Base-by-base conservation (phyloP, 2,888 invertebrate genomes). In the Polymixis lichenea region DNA sequence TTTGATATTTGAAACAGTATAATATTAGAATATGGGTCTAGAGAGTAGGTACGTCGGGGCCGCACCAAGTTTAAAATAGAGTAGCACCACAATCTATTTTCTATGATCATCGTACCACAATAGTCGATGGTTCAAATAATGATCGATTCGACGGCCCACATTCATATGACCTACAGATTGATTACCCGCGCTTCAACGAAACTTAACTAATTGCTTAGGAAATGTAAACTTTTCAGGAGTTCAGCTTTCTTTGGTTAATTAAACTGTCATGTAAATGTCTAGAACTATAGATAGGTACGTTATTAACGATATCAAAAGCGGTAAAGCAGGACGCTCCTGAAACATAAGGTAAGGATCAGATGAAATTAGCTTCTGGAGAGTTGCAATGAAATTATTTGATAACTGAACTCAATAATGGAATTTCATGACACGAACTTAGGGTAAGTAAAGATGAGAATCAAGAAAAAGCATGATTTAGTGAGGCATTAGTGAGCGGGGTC, bases 401-500 rank as follows among this genome's bases (percentile, higher is more conserved):
- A 74, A 83, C 80, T 80, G 82, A 82, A 86, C 75, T 77, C 72
- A 75, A 70, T 75, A 65, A 72, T 68, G 28, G 38, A 70, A 67
- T 78, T 76, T 77, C 22, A 78, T 75, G 38, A 73, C 67, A 76
- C 7, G 49, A 80, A 81, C 66, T 67, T 69, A 66, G 76, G 71
- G 43, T 58, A 76, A 83, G 74, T 58, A 78, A 82, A 80, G 78
- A 79, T 80, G 78, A 82, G 86, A 89, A 86, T 88, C 79, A 90
- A 90, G 88, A 84, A 90, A 89, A 89, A 90, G 90, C 91, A 92
- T 89, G 92, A 92, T 92, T 91, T 89, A 92, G 93, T 89, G 89
- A 91, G 91, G 93, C 91, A 93, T 92, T 92, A 92, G 92, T 88
- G 88, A 89, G 92, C 91, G 95, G 95, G 96, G 96, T 95, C 96